Conservation (phyloP, 2,113 vertebrate genomes). For the Pomatostomus ruficeps region DNA sequence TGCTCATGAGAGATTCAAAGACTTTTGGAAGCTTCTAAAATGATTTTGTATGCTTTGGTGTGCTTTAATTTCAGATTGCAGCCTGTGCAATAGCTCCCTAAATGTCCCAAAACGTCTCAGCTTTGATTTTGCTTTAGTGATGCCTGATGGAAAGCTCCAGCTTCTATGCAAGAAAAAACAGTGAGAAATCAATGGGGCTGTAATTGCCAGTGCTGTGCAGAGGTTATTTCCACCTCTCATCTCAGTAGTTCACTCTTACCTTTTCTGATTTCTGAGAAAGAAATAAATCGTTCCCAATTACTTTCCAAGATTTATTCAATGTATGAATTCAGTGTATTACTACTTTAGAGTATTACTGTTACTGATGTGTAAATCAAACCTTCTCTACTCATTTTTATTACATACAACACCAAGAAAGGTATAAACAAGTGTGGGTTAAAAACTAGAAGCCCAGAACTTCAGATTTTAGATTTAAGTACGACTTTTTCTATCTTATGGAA, state of each 20-base stretch:
- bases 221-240: background rate
- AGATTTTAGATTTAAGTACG: background rate
- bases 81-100: background rate
- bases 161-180: background rate
- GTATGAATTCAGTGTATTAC: background rate
- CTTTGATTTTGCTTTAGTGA: background rate
- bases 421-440: background rate
- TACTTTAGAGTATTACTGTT: background rate
- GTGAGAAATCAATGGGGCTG: background rate
- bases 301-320: background rate
- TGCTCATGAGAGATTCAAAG: background rate
- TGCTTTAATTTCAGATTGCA: background rate
- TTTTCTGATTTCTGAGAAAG: background rate
- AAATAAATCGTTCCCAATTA: background rate
- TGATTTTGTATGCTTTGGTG: background rate
- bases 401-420: background rate
- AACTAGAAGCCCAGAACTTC: background rate
- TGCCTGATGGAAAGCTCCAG: background rate
- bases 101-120: background rate
- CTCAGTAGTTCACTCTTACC: background rate
- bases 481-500: slow-evolving; percentile 9
- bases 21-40: background rate
- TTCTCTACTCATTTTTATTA: background rate
- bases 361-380: background rate
- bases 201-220: background rate